Evolutionary conservation across 2,888 invertebrate species (phyloP).

Genomic region (Eristalinus aeneus): DNA sequence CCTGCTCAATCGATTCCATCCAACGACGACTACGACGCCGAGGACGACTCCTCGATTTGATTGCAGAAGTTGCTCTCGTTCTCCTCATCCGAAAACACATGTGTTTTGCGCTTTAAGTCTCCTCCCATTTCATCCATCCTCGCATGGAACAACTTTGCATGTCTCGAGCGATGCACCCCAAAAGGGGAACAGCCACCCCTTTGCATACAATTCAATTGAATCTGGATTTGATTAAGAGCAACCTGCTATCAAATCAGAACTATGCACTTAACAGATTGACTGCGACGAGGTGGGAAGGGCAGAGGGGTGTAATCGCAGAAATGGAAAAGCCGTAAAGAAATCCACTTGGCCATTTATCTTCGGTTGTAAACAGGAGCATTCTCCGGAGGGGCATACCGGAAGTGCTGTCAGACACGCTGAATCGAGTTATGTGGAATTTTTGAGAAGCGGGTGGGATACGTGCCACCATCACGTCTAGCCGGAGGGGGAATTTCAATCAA

Average conservation of each 20-base stretch:
- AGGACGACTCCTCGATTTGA: conserved; percentile 53
- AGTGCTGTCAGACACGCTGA: conserved; percentile 50
- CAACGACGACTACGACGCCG: not conserved
- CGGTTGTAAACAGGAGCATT: conserved; percentile 54
- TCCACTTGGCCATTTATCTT: conserved; percentile 62
- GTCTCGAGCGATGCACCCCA: not conserved
- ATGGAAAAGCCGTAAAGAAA: conserved; percentile 52
- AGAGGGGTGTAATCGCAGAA: conserved; percentile 48
- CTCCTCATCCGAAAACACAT: conserved; percentile 13
- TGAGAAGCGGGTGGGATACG: conserved; percentile 7
- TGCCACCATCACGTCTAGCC: conserved; percentile 16
- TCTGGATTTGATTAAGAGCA: conserved; percentile 65
- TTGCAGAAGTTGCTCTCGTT: conserved; percentile 34
- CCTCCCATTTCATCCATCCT: not conserved
- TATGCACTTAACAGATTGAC: conserved; percentile 70
- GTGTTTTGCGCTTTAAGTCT: conserved; percentile 47
- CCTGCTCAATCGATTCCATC: conserved; percentile 55
- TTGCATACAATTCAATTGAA: conserved; percentile 54
- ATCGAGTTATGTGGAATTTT: conserved; percentile 65
- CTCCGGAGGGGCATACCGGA: conserved; percentile 10
- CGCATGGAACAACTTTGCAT: conserved; percentile 28
- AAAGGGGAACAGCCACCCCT: not conserved
- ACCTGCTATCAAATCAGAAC: conserved; percentile 66
- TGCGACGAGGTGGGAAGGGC: conserved; percentile 1
- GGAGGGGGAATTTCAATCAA: conserved; percentile 37